Percentiles rank a stretch among this genome's conserved stretches.
Evolutionary conservation across 1,140 invertebrate species (phyloP).

Genomic region (Eubasilissa regina): DNA sequence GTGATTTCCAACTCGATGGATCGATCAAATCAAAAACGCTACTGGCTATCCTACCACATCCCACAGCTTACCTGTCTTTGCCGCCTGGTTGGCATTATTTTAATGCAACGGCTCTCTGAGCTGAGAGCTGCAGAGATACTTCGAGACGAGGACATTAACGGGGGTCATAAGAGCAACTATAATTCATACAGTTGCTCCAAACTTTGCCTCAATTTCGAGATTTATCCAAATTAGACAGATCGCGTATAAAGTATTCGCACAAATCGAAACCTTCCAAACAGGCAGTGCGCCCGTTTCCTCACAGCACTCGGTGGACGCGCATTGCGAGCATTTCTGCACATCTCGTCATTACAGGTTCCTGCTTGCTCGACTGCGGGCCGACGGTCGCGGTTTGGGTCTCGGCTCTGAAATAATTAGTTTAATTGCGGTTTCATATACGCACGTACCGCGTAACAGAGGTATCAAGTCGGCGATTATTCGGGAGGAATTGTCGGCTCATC

Average conservation of each 20-base stretch:
- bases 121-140: too few species aligned
- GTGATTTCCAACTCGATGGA: too few species aligned
- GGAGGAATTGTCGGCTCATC: slow-evolving; percentile 5
- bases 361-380: not conserved
- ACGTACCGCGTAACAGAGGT: not conserved
- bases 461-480: slow-evolving; percentile 3
- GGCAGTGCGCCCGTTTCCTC: not conserved
- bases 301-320: not conserved
- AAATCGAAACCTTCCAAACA: not conserved
- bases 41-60: too few species aligned
- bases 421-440: slow-evolving; percentile 4
- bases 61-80: too few species aligned
- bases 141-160: too few species aligned
- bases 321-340: not conserved
- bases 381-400: not conserved
- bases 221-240: too few species aligned
- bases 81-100: too few species aligned
- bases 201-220: too few species aligned
- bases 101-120: too few species aligned
- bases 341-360: not conserved
- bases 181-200: too few species aligned
- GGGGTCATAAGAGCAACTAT: too few species aligned
- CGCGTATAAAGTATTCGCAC: not conserved
- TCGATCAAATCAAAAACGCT: too few species aligned
- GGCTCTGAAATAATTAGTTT: slow-evolving; percentile 4